Evolutionary conservation across 2,888 invertebrate genomes (phyloP), one percentile per base, ranked within the genome.

Genomic region (Caenorhabditis macrosperma): DNA sequence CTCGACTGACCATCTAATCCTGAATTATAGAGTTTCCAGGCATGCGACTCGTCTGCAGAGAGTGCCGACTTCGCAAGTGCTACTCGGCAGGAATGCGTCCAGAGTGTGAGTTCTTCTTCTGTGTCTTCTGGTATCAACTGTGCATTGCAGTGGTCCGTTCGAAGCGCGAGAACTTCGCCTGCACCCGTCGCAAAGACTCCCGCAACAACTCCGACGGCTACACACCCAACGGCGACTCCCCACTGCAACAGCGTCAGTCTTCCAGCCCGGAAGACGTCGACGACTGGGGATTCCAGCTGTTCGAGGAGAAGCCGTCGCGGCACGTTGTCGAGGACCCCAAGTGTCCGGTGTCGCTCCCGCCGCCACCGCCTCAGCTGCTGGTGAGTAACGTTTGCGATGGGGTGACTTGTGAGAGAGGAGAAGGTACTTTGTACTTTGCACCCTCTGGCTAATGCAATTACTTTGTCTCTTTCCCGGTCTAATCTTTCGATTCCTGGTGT

Each of bases 31-130:
- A 67, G 22, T 69, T 66, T 82, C 55, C 77, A 83, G 84, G 82
- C 57, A 78, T 82, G 38, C 80, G 85, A 6, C 75, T 83, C 54
- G 78, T 85, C 17, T 85, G 85, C 61, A 59, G 85, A 46, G 78
- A 81, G 20, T 85, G 85, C 54, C 82, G 85, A 12, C 81, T 80
- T 54, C 67, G 64, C 7, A 85, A 85, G 44, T 85, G 85, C 66
- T 75, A 80, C 22, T 57, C 74, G 22, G 83, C 82, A 17, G 80
- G 80, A 41, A 85, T 85, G 85, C 75, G 76, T 30, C 75, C 78
- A 15, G 81, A 83, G 30, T 63, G 84, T 84, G 15, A 78, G 78
- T 72, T 44, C 30, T 1, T 28, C 61, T 17, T 20, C 33, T 22
- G 7, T 57, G n/a, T 3, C 17, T 10, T 10, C 4, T 28, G n/a